A percentile compares a stretch with the other conserved stretches of the same genome.
These are phyloP conservation scores for Diadumene lineata DNA, from an alignment of 92 coral and sea anemone species.

Conservation along the genomic window DNA sequence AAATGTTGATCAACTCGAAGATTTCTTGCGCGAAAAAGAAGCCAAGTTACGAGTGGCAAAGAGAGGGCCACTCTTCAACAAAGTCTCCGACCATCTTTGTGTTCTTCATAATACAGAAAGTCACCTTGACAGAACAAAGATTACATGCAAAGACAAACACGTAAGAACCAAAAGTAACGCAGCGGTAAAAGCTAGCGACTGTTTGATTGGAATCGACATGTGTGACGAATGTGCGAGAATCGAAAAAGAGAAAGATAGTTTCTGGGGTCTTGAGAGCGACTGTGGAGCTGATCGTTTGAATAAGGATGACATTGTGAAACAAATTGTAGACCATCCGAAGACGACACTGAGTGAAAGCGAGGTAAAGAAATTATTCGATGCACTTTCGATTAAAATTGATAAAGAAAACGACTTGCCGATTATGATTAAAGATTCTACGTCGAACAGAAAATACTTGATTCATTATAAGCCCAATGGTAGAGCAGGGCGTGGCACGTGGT, in stretches of 20 bases:
- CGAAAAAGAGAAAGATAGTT: constrained; percentile 44
- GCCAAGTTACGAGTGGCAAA: constrained; percentile 12
- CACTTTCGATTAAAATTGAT: neutral
- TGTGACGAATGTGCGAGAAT: constrained; percentile 38
- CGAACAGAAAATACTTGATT: constrained; percentile 12
- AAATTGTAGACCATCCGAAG: neutral
- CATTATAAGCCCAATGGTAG: constrained; percentile 11
- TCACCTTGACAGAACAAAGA: constrained; percentile 21
- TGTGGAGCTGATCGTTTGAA: constrained; percentile 46
- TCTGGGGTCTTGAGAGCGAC: constrained; percentile 68
- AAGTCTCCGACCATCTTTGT: constrained; percentile 15
- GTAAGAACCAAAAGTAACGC: neutral
- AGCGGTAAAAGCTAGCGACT: neutral
- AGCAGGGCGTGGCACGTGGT: constrained; percentile 70
- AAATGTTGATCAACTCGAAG: constrained; percentile 31
- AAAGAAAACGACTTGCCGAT: neutral
- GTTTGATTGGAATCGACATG: neutral
- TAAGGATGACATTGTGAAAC: neutral
- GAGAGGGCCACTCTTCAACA: neutral
- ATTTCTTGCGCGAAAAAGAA: constrained; percentile 24
- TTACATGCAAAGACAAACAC: neutral
- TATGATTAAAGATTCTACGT: constrained; percentile 2
- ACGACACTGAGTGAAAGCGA: constrained; percentile 11
- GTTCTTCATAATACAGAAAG: constrained; percentile 25
- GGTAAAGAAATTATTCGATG: constrained; percentile 12